phyloP scores from a whole-genome alignment of 2,888 invertebrate genomes.

The Aspidapion aeneum region DNA sequence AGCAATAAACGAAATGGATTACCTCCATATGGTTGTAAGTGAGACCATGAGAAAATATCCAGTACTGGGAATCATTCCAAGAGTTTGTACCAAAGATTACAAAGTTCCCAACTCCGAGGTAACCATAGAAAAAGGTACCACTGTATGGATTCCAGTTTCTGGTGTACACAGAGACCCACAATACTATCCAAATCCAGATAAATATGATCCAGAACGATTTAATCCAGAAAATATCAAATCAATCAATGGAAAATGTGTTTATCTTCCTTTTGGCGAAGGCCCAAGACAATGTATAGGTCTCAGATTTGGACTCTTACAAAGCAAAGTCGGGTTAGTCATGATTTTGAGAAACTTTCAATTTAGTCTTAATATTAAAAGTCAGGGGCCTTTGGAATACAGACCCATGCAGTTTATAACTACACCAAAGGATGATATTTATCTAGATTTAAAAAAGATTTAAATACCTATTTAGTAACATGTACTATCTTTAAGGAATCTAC shows the following conservation, averaged over 20 bases:
- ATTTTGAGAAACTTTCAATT: neutral
- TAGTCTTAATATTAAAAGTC: neutral
- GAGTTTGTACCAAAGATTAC: neutral
- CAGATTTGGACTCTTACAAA: neutral
- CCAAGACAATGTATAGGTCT: constrained; percentile 1
- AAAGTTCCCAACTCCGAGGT: neutral
- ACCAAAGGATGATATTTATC: neutral
- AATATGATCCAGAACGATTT: constrained; percentile 1
- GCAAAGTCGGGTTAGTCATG: neutral
- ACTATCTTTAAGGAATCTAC: too few relatives aligned
- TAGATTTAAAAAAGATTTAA: neutral
- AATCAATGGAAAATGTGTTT: neutral
- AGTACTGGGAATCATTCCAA: neutral
- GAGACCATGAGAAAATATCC: constrained; percentile 1
- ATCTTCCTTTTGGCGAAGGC: neutral
- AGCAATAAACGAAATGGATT: constrained; percentile 25
- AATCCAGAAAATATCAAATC: neutral
- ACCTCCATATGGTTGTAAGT: constrained; percentile 24
- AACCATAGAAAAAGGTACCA: neutral
- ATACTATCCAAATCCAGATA: neutral
- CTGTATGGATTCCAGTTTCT: constrained; percentile 1
- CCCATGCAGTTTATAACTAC: neutral
- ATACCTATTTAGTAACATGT: too few relatives aligned
- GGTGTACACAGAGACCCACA: neutral
- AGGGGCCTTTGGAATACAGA: neutral